Evolutionary conservation across 2,113 vertebrate species (phyloP), one percentile per base, ranked within the genome.

Genomic region (Apeltes quadracus): DNA sequence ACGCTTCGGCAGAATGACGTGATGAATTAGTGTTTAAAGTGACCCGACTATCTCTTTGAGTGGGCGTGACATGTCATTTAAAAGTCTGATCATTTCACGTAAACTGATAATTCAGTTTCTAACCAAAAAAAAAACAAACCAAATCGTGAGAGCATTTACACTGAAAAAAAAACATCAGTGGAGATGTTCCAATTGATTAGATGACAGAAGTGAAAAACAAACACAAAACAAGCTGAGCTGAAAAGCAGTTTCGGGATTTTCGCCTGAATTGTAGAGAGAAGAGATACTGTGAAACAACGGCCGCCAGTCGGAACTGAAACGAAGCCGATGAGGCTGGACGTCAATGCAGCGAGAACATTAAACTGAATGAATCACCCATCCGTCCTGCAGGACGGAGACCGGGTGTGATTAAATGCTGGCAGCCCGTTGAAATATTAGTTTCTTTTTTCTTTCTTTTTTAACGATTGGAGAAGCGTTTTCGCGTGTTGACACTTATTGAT

Each of bases 221-320:
- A 12, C 73, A 46, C 48, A 53, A 57, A 32, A 64, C 63, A 1
- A 53, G 57, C 61, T 34, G 10, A 67, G 56, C n/a, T 3, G 12
- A 39, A 29, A 29, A 5, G 5, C 29, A 32, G 29, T 32, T 32
- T 32, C 5, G n/a, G 10, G 20, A 36, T 57, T 57, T 54, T 27
- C n/a, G 25, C 14, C 51, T 54, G 14, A 54, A 0, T 27, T 27
- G 1, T 20, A 11, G 8, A 12, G 23, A 27, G 7, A 46, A 20
- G 20, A 15, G 5, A 3, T 46, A 20, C 6, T 20, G 7, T 46
- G 58, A 61, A 61, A 25, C 36, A 23, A 39, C 15, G n/a, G 22
- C 15, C 29, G 1, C 58, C 22, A 25, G 14, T 36, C 55, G n/a
- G 54, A 56, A 20, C 54, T 34, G 29, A 25, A 8, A 41, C 13